Conservation (phyloP, 2,888 invertebrate species). For the Andrena minutula region DNA sequence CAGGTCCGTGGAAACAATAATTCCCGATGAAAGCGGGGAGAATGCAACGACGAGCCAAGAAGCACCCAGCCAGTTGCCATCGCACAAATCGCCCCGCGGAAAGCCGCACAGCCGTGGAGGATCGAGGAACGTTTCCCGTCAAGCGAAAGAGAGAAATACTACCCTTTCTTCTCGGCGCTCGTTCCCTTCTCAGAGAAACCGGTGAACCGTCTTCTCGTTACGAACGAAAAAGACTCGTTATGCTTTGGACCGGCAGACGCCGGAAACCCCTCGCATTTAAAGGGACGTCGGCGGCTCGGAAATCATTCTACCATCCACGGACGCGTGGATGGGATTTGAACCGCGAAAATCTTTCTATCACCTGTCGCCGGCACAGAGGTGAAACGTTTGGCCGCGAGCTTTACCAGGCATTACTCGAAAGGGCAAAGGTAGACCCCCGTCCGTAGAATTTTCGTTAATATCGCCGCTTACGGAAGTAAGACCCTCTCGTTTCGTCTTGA, state of each 20-base stretch:
- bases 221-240: slow-evolving; percentile 59
- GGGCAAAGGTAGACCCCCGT: slow-evolving; percentile 5
- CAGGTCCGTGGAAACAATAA: slow-evolving; percentile 47
- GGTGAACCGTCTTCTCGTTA: slow-evolving; percentile 60
- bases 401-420: slow-evolving; percentile 23
- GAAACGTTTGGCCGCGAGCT: slow-evolving; percentile 14
- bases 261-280: slow-evolving; percentile 40
- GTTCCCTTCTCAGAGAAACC: slow-evolving; percentile 50
- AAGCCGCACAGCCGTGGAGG: background rate
- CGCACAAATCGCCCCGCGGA: slow-evolving; percentile 37
- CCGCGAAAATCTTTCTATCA: slow-evolving; percentile 43
- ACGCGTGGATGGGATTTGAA: slow-evolving; percentile 31
- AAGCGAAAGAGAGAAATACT: slow-evolving; percentile 33
- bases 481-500: background rate
- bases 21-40: slow-evolving; percentile 52
- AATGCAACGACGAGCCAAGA: slow-evolving; percentile 63
- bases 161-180: slow-evolving; percentile 28
- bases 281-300: slow-evolving; percentile 21
- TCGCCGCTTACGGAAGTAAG: background rate
- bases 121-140: slow-evolving; percentile 18
- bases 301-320: slow-evolving; percentile 25
- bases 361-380: background rate
- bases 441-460: slow-evolving; percentile 33
- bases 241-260: slow-evolving; percentile 42
- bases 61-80: slow-evolving; percentile 44